Evolutionary conservation across 30 jellyfish, hydroid and myxozoan species (phyloP).

Genomic region (Cassiopea xamachana): DNA sequence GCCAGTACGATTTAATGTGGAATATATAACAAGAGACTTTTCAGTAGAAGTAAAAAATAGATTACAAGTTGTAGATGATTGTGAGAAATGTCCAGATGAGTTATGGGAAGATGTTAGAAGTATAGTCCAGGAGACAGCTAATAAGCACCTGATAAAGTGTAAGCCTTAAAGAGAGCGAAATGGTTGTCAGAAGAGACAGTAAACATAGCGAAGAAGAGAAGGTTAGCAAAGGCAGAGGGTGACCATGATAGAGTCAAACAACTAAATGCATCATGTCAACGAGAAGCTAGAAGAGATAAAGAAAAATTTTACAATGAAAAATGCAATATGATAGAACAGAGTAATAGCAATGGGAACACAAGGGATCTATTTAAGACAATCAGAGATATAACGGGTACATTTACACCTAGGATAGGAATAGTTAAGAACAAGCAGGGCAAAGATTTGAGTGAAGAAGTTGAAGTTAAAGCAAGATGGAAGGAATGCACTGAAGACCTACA

Average conservation of each 20-base stretch:
- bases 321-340: conserved; percentile 30
- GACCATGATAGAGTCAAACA: conserved; percentile 11
- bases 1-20: conserved; percentile 35
- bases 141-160: conserved; percentile 19
- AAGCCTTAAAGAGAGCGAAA: conserved; percentile 22
- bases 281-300: conserved; percentile 49
- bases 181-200: conserved; percentile 44
- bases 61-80: conserved; percentile 23
- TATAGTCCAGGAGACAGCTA: conserved; percentile 28
- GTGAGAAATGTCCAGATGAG: conserved; percentile 40
- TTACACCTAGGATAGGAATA: conserved; percentile 42
- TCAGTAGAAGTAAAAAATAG: conserved; percentile 37
- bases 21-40: conserved; percentile 28
- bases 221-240: conserved; percentile 31
- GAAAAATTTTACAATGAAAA: conserved; percentile 4
- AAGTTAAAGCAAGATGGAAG: conserved; percentile 40
- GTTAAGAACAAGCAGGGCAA: conserved; percentile 37
- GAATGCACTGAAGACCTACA: conserved; percentile 11
- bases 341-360: not conserved
- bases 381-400: conserved; percentile 15
- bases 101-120: conserved; percentile 36
- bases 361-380: conserved; percentile 2
- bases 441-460: conserved; percentile 35
- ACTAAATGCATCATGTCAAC: conserved; percentile 26
- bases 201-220: conserved; percentile 29